phyloP scores from a whole-genome alignment of 2,797 vertebrate species.

The Zenarchopterus dispar region DNA sequence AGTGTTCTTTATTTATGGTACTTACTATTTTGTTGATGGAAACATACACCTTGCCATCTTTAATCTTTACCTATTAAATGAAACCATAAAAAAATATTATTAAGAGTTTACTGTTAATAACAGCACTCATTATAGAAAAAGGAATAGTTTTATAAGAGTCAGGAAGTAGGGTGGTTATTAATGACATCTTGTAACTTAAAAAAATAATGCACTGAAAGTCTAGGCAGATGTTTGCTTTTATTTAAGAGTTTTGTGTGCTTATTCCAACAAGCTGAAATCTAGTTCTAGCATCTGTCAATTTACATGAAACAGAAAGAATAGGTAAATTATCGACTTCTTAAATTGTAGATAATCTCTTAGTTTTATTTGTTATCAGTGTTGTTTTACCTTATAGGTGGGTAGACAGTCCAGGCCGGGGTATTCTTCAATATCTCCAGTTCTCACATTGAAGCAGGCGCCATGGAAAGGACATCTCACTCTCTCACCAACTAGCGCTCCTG shows the following conservation, averaged over 20 bases:
- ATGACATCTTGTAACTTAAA: not conserved
- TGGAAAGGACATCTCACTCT: constrained; percentile 90
- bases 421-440: constrained; percentile 91
- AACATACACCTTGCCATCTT: constrained; percentile 84
- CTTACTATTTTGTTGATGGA: constrained; percentile 83
- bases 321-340: not conserved
- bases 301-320: no score
- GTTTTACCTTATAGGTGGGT: constrained; percentile 83
- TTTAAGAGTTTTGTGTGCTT: no score
- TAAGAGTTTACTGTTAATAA: no score
- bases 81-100: not conserved
- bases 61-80: constrained; percentile 82
- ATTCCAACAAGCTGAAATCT: no score
- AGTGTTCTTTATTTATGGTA: not conserved
- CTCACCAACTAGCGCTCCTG: constrained; percentile 83
- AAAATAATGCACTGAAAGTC: not conserved
- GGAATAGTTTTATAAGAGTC: no score
- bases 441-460: constrained; percentile 88
- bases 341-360: not conserved
- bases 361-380: not conserved
- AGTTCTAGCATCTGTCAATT: no score
- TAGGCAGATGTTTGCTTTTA: not conserved
- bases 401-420: constrained; percentile 88
- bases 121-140: not conserved
- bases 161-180: no score